Evolutionary conservation across 1,140 invertebrate genomes (phyloP).

Genomic region (Diploscapter pachys): DNA sequence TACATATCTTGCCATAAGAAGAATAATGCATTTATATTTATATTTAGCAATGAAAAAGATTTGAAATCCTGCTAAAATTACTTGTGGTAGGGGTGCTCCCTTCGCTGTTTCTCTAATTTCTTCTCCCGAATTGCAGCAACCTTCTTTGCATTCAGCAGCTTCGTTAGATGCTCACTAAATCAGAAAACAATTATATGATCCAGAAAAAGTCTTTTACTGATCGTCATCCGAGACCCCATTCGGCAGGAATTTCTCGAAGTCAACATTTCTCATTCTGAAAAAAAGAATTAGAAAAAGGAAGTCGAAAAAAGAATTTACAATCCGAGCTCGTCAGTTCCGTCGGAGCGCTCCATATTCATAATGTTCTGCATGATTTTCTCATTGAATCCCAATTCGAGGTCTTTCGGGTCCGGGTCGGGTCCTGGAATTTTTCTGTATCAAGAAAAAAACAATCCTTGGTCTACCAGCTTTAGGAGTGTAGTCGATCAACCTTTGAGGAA

Average conservation of each 20-base stretch:
- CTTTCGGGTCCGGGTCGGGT: constrained; percentile 65
- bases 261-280: no score
- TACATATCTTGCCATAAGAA: no score
- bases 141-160: not conserved
- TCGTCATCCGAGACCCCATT: no score
- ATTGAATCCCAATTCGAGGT: constrained; percentile 52
- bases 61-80: no score
- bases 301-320: no score
- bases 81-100: constrained; percentile 73
- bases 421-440: constrained; percentile 63
- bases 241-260: no score
- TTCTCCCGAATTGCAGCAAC: constrained; percentile 2
- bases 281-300: no score
- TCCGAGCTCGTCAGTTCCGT: no score
- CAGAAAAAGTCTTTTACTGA: no score
- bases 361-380: not conserved
- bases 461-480: constrained; percentile 74
- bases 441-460: constrained; percentile 48
- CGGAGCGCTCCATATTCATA: no score
- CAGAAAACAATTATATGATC: not conserved
- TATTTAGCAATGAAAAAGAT: no score
- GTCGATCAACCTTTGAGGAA: constrained; percentile 65
- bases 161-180: not conserved
- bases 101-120: constrained; percentile 72
- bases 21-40: no score